Evolutionary conservation across 2,888 invertebrate genomes (phyloP).

Genomic region (Limnephilus marmoratus): DNA sequence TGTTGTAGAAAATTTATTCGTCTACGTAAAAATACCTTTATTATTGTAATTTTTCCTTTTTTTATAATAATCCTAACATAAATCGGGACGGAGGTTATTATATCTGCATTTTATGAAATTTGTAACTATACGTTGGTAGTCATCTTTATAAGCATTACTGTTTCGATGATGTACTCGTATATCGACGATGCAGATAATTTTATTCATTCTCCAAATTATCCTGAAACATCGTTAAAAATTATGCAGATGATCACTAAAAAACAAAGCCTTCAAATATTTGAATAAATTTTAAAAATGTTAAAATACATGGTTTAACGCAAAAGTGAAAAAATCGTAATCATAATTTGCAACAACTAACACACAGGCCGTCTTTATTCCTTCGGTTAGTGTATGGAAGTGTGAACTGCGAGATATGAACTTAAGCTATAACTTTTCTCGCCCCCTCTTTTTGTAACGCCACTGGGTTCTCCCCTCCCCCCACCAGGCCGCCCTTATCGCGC

Average conservation of each 20-base stretch:
- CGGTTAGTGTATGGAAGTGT: conserved; percentile 59
- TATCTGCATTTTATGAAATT: no score
- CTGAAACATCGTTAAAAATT: no score
- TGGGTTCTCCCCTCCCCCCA: background rate
- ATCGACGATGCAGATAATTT: no score
- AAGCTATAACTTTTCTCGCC: conserved; percentile 48
- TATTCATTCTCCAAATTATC: no score
- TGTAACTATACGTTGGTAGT: no score
- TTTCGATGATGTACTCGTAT: no score
- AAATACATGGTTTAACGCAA: background rate
- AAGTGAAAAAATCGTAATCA: background rate
- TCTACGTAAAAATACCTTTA: no score
- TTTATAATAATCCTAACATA: no score
- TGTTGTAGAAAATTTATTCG: no score
- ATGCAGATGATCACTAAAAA: background rate
- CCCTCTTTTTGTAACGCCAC: conserved; percentile 22
- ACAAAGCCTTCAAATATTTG: background rate
- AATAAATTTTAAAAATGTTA: background rate
- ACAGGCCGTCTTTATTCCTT: conserved; percentile 42
- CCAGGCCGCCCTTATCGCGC: conserved; percentile 14
- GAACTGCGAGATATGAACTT: conserved; percentile 64
- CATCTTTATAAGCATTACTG: no score
- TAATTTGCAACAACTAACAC: conserved; percentile 19
- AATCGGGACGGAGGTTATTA: no score
- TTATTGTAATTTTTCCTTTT: no score